Evolutionary conservation across 2,888 invertebrate genomes (phyloP).

Genomic region (Volucella bombylans): DNA sequence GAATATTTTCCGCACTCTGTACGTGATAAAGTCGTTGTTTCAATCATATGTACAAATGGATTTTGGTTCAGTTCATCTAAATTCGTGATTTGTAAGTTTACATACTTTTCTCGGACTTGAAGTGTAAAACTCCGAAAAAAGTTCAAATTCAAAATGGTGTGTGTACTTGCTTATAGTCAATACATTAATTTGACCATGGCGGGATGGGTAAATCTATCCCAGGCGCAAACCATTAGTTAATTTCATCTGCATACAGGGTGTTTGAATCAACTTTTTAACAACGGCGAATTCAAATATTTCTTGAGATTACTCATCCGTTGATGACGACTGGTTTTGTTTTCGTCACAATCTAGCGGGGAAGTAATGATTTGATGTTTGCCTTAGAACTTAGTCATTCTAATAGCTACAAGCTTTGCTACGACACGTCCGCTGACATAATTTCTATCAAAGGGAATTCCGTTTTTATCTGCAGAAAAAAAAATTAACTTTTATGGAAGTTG

Average conservation of each 20-base stretch:
- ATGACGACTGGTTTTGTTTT: constrained; percentile 16
- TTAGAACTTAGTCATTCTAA: constrained; percentile 39
- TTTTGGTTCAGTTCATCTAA: constrained; percentile 40
- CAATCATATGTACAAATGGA: constrained; percentile 33
- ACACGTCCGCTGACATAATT: not conserved
- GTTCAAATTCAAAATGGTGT: not conserved
- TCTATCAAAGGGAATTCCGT: constrained; percentile 29
- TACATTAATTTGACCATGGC: not conserved
- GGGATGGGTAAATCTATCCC: not conserved
- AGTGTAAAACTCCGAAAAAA: not conserved
- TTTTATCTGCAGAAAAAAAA: constrained; percentile 13
- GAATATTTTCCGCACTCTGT: constrained; percentile 65
- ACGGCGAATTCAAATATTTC: not conserved
- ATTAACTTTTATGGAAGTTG: constrained; percentile 38
- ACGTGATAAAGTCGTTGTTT: constrained; percentile 66
- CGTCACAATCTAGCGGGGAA: constrained; percentile 11
- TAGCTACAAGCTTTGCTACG: constrained; percentile 7
- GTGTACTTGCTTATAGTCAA: not conserved
- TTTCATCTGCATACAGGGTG: not conserved
- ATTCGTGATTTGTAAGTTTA: constrained; percentile 1
- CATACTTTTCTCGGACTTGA: constrained; percentile 17
- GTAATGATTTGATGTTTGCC: constrained; percentile 1
- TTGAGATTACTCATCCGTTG: constrained; percentile 18
- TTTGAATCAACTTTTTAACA: not conserved
- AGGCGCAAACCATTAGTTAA: not conserved